These are phyloP conservation scores for Mythimna lalbum DNA, from an alignment of 2,888 invertebrate species.

Conservation along the genomic window DNA sequence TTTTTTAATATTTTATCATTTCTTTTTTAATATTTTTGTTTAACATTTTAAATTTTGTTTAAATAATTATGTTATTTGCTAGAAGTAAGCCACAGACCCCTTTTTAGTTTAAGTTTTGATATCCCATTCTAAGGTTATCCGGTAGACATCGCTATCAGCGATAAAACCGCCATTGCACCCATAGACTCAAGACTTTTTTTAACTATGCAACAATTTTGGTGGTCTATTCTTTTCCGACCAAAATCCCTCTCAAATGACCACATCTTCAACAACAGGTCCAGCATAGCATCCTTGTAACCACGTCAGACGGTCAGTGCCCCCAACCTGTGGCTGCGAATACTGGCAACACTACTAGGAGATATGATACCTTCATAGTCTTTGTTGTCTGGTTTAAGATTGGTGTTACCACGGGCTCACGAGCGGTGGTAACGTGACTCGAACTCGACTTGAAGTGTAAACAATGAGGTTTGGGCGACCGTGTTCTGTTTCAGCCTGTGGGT, in stretches of 20 bases:
- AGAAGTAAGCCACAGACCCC: too few species aligned
- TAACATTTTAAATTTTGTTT: too few species aligned
- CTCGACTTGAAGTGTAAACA: slow-evolving; percentile 29
- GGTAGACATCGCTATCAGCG: too few species aligned
- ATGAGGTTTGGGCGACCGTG: not conserved
- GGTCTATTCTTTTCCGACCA: not conserved
- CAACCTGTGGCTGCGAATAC: slow-evolving; percentile 48
- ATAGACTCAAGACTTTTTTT: too few species aligned
- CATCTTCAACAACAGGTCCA: slow-evolving; percentile 4
- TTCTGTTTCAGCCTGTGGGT: slow-evolving; percentile 18
- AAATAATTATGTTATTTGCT: too few species aligned
- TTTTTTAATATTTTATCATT: too few species aligned
- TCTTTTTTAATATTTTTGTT: too few species aligned
- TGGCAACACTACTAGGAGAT: slow-evolving; percentile 47
- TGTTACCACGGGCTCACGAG: slow-evolving; percentile 33
- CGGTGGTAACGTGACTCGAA: slow-evolving; percentile 28
- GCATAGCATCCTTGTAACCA: not conserved
- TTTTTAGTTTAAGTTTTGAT: too few species aligned
- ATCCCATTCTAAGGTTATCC: too few species aligned
- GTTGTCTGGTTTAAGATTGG: slow-evolving; percentile 60
- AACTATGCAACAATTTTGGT: too few species aligned
- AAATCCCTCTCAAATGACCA: not conserved
- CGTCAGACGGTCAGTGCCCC: slow-evolving; percentile 58
- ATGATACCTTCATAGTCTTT: slow-evolving; percentile 55
- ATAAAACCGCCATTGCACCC: too few species aligned